Evolutionary conservation across 1,140 invertebrate species (phyloP).

Genomic region (Zaprionus inermis): DNA sequence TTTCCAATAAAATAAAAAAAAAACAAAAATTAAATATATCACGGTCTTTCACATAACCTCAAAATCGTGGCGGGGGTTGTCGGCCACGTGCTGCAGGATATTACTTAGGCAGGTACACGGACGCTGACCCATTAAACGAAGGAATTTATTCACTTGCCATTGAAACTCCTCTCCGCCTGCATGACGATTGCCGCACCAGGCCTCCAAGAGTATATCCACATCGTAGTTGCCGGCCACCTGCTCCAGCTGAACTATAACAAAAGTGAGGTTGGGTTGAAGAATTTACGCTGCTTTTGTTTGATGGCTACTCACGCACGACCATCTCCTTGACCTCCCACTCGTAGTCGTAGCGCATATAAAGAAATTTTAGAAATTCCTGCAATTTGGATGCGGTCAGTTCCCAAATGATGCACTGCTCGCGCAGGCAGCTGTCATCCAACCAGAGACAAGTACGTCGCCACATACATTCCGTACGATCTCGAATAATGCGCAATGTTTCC

Average conservation of each 20-base stretch:
- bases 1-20: constrained; percentile 72
- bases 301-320: constrained; percentile 59
- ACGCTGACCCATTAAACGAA: not conserved
- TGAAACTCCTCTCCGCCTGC: constrained; percentile 42
- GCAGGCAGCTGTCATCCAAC: constrained; percentile 21
- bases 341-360: constrained; percentile 39
- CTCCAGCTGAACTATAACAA: constrained; percentile 27
- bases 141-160: constrained; percentile 15
- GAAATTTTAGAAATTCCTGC: constrained; percentile 31
- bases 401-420: not conserved
- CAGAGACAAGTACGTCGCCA: constrained; percentile 25
- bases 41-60: not conserved
- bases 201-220: constrained; percentile 17
- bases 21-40: constrained; percentile 28
- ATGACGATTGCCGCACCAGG: constrained; percentile 40
- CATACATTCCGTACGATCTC: constrained; percentile 23
- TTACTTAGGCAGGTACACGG: not conserved
- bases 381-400: constrained; percentile 17
- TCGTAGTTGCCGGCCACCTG: constrained; percentile 19
- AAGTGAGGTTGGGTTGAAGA: not conserved
- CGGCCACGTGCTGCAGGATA: not conserved
- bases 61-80: not conserved
- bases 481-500: not conserved
- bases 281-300: not conserved
- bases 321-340: constrained; percentile 63